These are phyloP conservation scores for Epirrhoe tristata DNA, from an alignment of 2,888 invertebrate genomes.

Conservation along the genomic window DNA sequence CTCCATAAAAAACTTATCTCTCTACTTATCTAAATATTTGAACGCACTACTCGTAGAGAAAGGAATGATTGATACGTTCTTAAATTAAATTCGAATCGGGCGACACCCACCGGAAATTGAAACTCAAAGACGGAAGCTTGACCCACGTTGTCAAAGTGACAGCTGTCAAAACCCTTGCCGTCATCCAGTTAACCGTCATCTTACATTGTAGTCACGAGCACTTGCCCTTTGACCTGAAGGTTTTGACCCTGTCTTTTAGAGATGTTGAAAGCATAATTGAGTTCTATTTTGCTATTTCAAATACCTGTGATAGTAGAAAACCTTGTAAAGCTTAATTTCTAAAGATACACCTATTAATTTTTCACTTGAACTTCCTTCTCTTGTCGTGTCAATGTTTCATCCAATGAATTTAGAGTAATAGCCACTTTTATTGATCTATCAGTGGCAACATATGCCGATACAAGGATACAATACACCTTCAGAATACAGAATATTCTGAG, in stretches of 20 bases:
- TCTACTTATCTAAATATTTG: neutral
- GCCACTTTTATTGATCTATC: too few species aligned
- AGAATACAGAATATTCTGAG: too few species aligned
- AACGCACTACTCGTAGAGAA: conserved; percentile 23
- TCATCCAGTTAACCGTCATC: too few species aligned
- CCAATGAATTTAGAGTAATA: too few species aligned
- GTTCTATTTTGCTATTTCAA: neutral
- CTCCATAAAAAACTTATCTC: neutral
- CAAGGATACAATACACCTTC: too few species aligned
- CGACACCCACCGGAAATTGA: conserved; percentile 77
- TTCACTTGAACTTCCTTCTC: too few species aligned
- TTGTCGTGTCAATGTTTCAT: too few species aligned
- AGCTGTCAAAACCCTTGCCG: conserved; percentile 70
- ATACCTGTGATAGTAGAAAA: too few species aligned
- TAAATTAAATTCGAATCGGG: conserved; percentile 76
- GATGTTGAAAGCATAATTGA: neutral
- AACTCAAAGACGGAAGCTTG: conserved; percentile 68
- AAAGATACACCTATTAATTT: too few species aligned
- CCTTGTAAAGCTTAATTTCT: too few species aligned
- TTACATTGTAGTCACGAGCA: conserved; percentile 39
- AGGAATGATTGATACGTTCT: conserved; percentile 50
- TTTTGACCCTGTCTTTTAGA: conserved; percentile 4
- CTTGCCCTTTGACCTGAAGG: conserved; percentile 40
- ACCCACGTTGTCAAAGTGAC: conserved; percentile 72
- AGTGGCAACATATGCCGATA: too few species aligned